phyloP scores from a whole-genome alignment of 2,797 vertebrate species.

The Scolopax rusticola region DNA sequence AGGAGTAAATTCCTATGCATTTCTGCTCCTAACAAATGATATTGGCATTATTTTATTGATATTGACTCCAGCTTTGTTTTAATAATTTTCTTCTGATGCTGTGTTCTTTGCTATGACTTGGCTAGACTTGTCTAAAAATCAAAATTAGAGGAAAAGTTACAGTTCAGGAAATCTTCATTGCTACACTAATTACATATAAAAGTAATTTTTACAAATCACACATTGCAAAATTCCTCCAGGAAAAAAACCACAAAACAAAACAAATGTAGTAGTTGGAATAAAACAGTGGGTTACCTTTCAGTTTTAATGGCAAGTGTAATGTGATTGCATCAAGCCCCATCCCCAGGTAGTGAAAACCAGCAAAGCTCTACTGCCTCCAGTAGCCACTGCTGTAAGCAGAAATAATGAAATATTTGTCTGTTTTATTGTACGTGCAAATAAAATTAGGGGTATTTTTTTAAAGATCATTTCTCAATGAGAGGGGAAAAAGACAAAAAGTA shows the following conservation, averaged over 20 bases:
- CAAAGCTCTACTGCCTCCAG: neutral
- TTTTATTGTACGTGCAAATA: neutral
- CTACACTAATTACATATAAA: neutral
- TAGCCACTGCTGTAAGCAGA: neutral
- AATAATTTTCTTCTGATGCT: constrained; percentile 13
- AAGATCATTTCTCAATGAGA: neutral
- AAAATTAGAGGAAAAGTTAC: constrained; percentile 37
- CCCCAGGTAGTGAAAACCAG: neutral
- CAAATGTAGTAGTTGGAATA: neutral
- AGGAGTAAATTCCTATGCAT: neutral
- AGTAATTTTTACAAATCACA: constrained; percentile 17
- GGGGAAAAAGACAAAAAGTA: neutral
- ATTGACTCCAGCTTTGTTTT: constrained; percentile 3
- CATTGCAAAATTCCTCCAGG: constrained; percentile 32
- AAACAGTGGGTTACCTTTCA: constrained; percentile 29
- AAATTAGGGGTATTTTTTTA: neutral
- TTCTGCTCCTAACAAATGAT: neutral
- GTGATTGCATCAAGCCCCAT: neutral
- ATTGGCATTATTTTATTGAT: neutral
- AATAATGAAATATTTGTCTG: neutral
- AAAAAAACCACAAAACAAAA: neutral
- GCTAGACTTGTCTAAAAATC: neutral
- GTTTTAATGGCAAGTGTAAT: neutral
- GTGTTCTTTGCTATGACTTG: constrained; percentile 21
- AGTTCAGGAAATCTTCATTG: constrained; percentile 22